Conservation (phyloP, 92 coral and sea anemone species). For the Metridium senile region DNA sequence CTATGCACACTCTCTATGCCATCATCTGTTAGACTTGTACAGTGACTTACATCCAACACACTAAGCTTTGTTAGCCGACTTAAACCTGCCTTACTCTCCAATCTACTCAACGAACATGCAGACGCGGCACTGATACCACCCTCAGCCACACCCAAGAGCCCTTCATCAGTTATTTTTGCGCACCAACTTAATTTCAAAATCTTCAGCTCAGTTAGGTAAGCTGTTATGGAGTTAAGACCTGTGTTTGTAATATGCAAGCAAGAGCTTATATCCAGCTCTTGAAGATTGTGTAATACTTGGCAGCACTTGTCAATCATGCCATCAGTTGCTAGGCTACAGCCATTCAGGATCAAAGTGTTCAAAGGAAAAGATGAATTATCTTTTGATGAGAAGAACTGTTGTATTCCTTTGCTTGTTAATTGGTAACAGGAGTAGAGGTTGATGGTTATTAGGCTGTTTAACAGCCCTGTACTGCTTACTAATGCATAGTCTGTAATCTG, state of each 20-base stretch:
- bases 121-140: neutral
- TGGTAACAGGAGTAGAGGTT: slow-evolving; percentile 88
- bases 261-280: slow-evolving; percentile 82
- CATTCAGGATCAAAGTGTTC: slow-evolving; percentile 65
- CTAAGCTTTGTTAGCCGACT: slow-evolving; percentile 48
- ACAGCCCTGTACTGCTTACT: slow-evolving; percentile 36
- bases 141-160: slow-evolving; percentile 47
- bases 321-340: slow-evolving; percentile 71
- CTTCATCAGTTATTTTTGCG: slow-evolving; percentile 75
- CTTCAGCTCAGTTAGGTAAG: slow-evolving; percentile 47
- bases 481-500: slow-evolving; percentile 76
- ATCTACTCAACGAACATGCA: neutral
- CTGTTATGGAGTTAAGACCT: slow-evolving; percentile 54
- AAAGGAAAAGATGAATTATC: slow-evolving; percentile 19
- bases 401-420: slow-evolving; percentile 61
- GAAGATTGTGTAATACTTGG: slow-evolving; percentile 48
- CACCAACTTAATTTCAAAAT: slow-evolving; percentile 79
- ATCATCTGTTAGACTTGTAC: slow-evolving; percentile 76
- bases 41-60: slow-evolving; percentile 77
- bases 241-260: slow-evolving; percentile 70
- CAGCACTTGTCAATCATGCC: slow-evolving; percentile 45
- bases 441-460: slow-evolving; percentile 47
- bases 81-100: slow-evolving; percentile 15
- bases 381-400: slow-evolving; percentile 40
- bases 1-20: slow-evolving; percentile 61